These are phyloP conservation scores for Cydia amplana DNA, from an alignment of 1,140 invertebrate species.

Conservation along the genomic window DNA sequence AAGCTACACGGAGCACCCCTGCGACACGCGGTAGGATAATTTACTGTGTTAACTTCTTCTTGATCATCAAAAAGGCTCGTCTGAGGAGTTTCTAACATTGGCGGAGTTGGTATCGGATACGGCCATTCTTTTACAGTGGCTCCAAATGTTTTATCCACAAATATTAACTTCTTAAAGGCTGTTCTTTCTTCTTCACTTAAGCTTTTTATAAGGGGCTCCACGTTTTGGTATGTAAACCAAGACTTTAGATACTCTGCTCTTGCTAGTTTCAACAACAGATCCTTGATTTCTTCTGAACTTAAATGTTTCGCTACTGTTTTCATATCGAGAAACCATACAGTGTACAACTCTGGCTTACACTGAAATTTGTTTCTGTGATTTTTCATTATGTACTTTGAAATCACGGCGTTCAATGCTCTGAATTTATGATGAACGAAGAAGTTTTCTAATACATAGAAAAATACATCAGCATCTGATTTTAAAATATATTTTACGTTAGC, in stretches of 20 bases:
- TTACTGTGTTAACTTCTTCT: neutral
- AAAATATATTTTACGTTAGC: constrained; percentile 50
- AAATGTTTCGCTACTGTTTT: constrained; percentile 48
- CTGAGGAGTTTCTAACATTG: neutral
- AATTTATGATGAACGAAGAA: constrained; percentile 45
- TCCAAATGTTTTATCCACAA: constrained; percentile 51
- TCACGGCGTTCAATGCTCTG: constrained; percentile 38
- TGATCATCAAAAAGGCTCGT: neutral
- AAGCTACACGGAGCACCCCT: too few species aligned
- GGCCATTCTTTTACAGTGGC: constrained; percentile 41
- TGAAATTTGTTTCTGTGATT: constrained; percentile 48
- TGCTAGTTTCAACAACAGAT: constrained; percentile 49
- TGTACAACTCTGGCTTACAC: constrained; percentile 53
- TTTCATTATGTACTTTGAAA: constrained; percentile 50
- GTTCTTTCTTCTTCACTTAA: constrained; percentile 45
- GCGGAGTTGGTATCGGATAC: constrained; percentile 36
- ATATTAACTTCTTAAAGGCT: constrained; percentile 50
- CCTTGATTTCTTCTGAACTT: constrained; percentile 46
- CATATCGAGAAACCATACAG: constrained; percentile 46
- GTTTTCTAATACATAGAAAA: constrained; percentile 56
- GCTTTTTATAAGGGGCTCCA: constrained; percentile 55
- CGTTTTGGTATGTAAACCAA: constrained; percentile 55
- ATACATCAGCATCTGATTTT: constrained; percentile 49
- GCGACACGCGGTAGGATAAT: too few species aligned
- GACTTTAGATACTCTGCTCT: constrained; percentile 48